These are phyloP conservation scores for Epicampocera succincta DNA, from an alignment of 2,888 invertebrate species.

Conservation along the genomic window DNA sequence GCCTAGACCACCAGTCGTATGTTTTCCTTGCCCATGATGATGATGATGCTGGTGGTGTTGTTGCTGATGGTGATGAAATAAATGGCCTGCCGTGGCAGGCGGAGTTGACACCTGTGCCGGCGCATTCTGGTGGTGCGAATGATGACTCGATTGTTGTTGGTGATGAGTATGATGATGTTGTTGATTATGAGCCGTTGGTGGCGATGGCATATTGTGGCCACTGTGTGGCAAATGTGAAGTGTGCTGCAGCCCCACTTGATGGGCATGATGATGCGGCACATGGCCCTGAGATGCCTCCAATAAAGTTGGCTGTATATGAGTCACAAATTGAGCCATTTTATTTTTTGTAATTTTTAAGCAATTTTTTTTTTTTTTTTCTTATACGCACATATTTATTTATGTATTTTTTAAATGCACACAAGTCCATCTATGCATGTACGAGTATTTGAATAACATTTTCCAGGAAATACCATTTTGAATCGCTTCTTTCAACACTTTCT, in stretches of 20 bases:
- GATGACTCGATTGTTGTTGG: conserved; percentile 60
- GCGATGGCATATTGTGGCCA: conserved; percentile 82
- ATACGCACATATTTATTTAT: too few relatives aligned
- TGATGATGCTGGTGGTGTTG: conserved; percentile 18
- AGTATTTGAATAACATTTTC: too few relatives aligned
- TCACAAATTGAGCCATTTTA: conserved; percentile 84
- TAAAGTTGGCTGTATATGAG: conserved; percentile 84
- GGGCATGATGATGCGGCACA: conserved; percentile 83
- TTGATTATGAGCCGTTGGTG: conserved; percentile 78
- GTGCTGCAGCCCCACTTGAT: conserved; percentile 82
- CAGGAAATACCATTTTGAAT: too few relatives aligned
- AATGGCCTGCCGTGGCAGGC: conserved; percentile 64
- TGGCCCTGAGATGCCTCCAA: conserved; percentile 84
- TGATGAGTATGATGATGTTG: conserved; percentile 73
- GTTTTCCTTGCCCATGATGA: conserved; percentile 74
- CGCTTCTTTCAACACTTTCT: too few relatives aligned
- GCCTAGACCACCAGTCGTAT: conserved; percentile 67
- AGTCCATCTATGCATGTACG: too few relatives aligned
- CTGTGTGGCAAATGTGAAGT: conserved; percentile 81
- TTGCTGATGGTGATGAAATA: conserved; percentile 51
- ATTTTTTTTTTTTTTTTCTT: not conserved
- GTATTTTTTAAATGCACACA: not conserved
- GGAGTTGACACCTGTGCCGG: conserved; percentile 69
- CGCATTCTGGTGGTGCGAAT: conserved; percentile 71
- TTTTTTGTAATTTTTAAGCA: conserved; percentile 39